Evolutionary conservation across 2,113 vertebrate genomes (phyloP).

Genomic region (Nothoprocta pentlandii): DNA sequence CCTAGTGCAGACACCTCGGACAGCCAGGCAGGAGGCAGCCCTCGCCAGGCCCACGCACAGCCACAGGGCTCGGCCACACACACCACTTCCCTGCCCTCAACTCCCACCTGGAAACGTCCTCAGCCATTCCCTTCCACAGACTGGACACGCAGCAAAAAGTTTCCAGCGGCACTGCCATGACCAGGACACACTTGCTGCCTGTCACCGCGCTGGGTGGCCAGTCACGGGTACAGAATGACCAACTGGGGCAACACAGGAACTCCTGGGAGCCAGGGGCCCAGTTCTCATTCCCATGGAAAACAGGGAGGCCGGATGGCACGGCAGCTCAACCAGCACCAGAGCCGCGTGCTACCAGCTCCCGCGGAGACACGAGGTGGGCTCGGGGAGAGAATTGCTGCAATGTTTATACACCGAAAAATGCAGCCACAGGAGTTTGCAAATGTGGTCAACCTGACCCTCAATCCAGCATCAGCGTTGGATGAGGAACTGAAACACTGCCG

Average conservation of each 20-base stretch:
- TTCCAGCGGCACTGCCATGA: not conserved
- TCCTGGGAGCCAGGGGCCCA: not conserved
- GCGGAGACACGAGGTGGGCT: not conserved
- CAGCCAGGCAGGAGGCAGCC: not conserved
- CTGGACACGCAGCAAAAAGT: not conserved
- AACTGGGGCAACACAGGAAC: not conserved
- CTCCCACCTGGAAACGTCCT: not conserved
- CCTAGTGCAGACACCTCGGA: not conserved
- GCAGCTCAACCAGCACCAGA: not conserved
- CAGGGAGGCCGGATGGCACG: not conserved
- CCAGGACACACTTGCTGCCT: not conserved
- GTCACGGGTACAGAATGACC: not conserved
- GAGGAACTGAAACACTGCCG: slow-evolving; percentile 61
- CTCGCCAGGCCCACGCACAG: not conserved
- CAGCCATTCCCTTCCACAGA: not conserved
- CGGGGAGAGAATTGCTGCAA: not conserved
- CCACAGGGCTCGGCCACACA: not conserved
- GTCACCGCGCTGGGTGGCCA: not conserved
- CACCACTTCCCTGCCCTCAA: not conserved
- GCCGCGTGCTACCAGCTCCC: not conserved
- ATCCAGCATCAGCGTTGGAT: slow-evolving; percentile 17
- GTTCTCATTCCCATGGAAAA: not conserved
- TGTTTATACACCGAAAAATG: not conserved
- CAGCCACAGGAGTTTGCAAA: not conserved
- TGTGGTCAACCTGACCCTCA: not conserved